Evolutionary conservation across 2,888 invertebrate species (phyloP), one percentile per base, ranked within the genome.

Genomic region (Tricholauxania praeusta): DNA sequence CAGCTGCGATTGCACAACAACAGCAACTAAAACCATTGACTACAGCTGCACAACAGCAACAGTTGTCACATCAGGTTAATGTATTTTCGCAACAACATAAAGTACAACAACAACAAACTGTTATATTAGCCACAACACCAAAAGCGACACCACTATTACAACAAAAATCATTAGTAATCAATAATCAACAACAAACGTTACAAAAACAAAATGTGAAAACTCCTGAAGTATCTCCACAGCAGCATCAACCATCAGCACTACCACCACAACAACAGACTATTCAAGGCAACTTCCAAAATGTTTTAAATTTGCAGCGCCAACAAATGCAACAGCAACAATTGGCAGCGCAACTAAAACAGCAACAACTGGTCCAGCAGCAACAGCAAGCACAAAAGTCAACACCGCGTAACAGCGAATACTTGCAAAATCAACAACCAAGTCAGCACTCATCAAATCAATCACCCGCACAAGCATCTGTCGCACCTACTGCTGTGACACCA

Each of bases 381-480:
- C 75, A 78, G 71, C 73, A 72, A 39, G 63, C 78, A 12, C 81
- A 82, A 75, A 82, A 82, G 75, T 75, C 79, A 59, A 79, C 80
- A 70, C 81, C 82, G 22, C 78, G 80, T 28, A 82, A 82, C 57
- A 82, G 76, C 75, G 82, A 81, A 72, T 78, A 78, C 72, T 75
- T 82, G 39, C 79, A 72, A 51, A 79, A 79, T 48, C 81, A 75
- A 48, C 79, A 79, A 19, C 81, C 80, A 67, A 81, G 73, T 74
- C 82, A 81, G 79, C 77, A 81, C 75, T 57, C 83, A 73, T 78
- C 81, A 76, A 81, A 81, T 14, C 90, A 90, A 76, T 91, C 91
- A 57, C 91, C 91, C 73, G 91, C 91, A 28, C 91, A 91, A 86
- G 91, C 91, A 22, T 90, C 90, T 79, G 90, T 90, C 72, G 91